Evolutionary conservation across 2,113 vertebrate genomes (phyloP).

Genomic region (Patagioenas fasciata): DNA sequence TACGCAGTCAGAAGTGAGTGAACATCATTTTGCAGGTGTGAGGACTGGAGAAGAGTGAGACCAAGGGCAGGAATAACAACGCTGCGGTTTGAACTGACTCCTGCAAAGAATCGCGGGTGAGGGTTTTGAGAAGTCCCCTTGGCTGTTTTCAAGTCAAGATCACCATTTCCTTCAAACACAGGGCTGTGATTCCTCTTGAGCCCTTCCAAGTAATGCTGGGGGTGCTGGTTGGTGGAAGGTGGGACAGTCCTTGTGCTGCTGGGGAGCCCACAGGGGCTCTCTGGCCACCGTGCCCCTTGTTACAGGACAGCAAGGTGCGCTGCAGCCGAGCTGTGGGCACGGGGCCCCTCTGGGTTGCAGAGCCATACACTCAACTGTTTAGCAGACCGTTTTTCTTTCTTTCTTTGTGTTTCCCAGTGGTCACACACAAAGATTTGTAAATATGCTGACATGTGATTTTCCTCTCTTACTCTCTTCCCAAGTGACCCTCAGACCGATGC

Average conservation of each 20-base stretch:
- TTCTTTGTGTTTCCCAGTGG: background rate
- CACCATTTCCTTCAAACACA: background rate
- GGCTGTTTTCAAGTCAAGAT: background rate
- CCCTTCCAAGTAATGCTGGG: background rate
- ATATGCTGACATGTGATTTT: background rate
- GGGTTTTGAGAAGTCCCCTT: background rate
- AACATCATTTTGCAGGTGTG: background rate
- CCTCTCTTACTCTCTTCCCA: background rate
- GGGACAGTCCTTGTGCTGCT: background rate
- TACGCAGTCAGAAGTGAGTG: background rate
- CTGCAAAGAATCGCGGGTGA: background rate
- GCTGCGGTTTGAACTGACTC: background rate
- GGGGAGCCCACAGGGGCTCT: background rate
- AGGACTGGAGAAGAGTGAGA: background rate
- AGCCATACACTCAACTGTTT: background rate
- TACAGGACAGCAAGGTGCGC: background rate
- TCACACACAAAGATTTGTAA: background rate
- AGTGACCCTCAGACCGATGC: background rate
- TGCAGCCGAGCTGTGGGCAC: rapidly evolving
- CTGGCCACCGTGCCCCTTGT: background rate
- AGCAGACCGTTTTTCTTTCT: background rate
- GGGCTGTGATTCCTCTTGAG: background rate
- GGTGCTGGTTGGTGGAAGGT: background rate
- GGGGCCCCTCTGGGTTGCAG: background rate
- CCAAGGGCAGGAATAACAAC: background rate